Evolutionary conservation across 2,113 vertebrate genomes (phyloP), one percentile per base, ranked within the genome.

Genomic region (Entelurus aequoreus): DNA sequence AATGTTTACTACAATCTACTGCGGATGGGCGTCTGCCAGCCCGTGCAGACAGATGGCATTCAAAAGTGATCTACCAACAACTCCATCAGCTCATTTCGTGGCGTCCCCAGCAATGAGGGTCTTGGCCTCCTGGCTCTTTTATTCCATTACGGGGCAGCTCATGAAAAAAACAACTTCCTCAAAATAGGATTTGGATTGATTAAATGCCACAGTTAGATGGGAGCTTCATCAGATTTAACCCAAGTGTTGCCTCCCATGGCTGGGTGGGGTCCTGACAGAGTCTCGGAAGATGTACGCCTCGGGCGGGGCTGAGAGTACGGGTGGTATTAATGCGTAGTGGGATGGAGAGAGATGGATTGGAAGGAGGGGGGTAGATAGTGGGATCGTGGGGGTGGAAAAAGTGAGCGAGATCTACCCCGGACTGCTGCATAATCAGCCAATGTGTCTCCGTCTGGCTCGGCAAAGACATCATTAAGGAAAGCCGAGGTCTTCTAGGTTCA

Each of bases 161-260:
- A 78, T 83, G 68, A 85, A 83, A 86, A 84, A 85, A 87, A 83
- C 72, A 84, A 79, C 83, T 87, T 87, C 84, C 81, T 65, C 66
- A 83, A 81, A 90, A 91, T 88, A 80, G 64, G 79, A 89, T 91
- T 91, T 84, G 61, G 14, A 90, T 91, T 87, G 90, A 91, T 89
- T 90, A 87, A 86, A 83, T 86, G 87, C 81, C 88, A 85, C 68
- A 35, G 74, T 69, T 64, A 82, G 72, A 71, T 68, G 66, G 71
- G 69, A 84, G 66, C 75, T 66, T 87, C 81, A 84, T 88, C 80
- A 72, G 79, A 81, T 85, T 85, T 79, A 75, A 83, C 79, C 74
- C 71, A 76, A 70, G 37, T 84, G 78, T 84, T 72, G 70, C 78
- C 74, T 49, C 65, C 69, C 74, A 62, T 63, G 60, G 71, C 74